A percentile compares a stretch with the other conserved stretches of the same genome.
Conservation (phyloP, 2,888 invertebrate genomes). For the Brachyopa scutellaris region DNA sequence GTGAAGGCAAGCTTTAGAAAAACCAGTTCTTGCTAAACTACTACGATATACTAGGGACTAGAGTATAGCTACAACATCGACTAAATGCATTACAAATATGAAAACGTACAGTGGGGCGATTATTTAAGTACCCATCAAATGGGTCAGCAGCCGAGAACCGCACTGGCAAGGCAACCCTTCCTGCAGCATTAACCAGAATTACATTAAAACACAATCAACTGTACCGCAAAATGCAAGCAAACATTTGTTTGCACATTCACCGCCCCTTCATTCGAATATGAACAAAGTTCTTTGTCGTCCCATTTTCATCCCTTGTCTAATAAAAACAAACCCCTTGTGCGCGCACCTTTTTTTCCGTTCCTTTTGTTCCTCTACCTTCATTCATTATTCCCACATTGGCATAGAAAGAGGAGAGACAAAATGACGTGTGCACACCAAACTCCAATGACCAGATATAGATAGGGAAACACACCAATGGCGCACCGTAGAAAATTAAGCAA, state of each 20-base stretch:
- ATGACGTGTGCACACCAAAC: conserved; percentile 13
- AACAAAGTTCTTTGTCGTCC: conserved; percentile 49
- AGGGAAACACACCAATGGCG: conserved; percentile 29
- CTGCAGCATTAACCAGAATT: neutral
- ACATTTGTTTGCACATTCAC: conserved; percentile 5
- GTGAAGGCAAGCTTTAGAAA: no score
- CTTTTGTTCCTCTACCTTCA: conserved; percentile 6
- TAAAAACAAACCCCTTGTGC: conserved; percentile 56
- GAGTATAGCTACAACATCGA: no score
- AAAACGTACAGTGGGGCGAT: no score
- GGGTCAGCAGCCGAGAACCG: no score
- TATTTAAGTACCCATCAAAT: no score
- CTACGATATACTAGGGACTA: no score
- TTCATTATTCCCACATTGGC: conserved; percentile 43
- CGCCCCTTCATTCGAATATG: neutral
- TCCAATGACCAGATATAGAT: conserved; percentile 18
- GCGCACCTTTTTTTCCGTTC: conserved; percentile 40
- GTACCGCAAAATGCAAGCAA: conserved; percentile 8
- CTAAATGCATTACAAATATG: no score
- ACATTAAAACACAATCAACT: neutral
- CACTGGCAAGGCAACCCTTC: neutral
- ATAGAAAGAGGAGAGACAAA: neutral
- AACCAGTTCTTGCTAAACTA: no score
- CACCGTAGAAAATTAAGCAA: conserved; percentile 64
- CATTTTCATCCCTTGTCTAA: conserved; percentile 43